Base-by-base conservation (phyloP, 2,113 vertebrate species). In the Mesembrinibis cayennensis region DNA sequence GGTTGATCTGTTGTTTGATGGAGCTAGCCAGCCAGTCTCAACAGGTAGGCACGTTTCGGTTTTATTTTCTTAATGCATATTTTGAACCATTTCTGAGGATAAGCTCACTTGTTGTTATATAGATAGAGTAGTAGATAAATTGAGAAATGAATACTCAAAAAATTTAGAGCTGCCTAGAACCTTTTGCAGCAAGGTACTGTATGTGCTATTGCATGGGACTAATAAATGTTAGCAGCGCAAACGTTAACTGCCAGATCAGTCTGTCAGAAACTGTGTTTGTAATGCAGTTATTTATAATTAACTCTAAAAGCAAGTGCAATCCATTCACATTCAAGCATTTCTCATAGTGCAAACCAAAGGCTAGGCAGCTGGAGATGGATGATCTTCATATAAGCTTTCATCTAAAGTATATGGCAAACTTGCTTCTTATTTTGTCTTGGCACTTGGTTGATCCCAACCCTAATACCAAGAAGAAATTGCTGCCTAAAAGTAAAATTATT, bases 1-100 rank as follows among this genome's bases (percentile, higher is more conserved):
- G 63, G 99, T 98, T 76, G 99, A 99, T 96, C 97, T 99, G 50
- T 91, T 99, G 26, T 99, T 99, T 97, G 98, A 99, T 87, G 99
- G 99, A 93, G 79, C 98, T 38, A 98, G 97, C 92, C 97, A 98
- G 29, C 93, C 99, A 80, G 59, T 30, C 40, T 78, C 96, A 76
- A 77, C 98, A 98, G 99, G 99, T 98, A 97, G 82, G 92, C 16
- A 22, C 3, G 2, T 22, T 42, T 66, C 52, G 47, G 5, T 4
- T 95, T 89, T 93, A 0, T 66, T 89, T 65, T 87, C 12, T 29
- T 83, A 77, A 72, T 42, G 12, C 4, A 0, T 61, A 47, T 58
- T 78, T 58, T 45, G 42, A 81, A 56, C 36, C 2, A 23, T 1
- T 77, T 85, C 80, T 91, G 74, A 38, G 32, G 29, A 44, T 40